A percentile compares a stretch with the other conserved stretches of the same genome.
Evolutionary conservation across 2,888 invertebrate species (phyloP).

Genomic region (Steinernema carpocapsae): DNA sequence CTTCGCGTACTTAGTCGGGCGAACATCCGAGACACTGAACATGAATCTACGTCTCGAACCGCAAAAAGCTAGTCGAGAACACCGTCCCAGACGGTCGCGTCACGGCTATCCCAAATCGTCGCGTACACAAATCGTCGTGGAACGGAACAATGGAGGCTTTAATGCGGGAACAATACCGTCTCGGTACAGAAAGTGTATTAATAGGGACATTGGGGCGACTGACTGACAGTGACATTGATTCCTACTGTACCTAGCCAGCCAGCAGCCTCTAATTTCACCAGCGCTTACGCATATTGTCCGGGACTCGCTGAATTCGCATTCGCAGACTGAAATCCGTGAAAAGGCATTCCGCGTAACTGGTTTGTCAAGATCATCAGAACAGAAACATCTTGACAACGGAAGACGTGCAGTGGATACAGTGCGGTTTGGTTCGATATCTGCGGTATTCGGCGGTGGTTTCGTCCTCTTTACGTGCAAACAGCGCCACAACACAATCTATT

Average conservation of each 20-base stretch:
- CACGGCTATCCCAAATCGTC: not conserved
- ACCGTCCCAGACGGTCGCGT: not conserved
- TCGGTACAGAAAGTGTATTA: slow-evolving; percentile 3
- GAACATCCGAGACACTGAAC: no score
- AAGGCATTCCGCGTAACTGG: slow-evolving; percentile 3
- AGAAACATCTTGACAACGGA: slow-evolving; percentile 4
- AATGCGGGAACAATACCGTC: not conserved
- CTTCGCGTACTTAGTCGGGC: no score
- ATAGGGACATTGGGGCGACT: not conserved
- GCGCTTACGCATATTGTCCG: no score
- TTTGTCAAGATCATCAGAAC: slow-evolving; percentile 12
- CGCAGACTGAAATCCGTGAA: not conserved
- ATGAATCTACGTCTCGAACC: no score
- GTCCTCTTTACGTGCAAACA: not conserved
- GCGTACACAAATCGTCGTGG: not conserved
- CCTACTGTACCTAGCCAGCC: no score
- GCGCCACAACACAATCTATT: not conserved
- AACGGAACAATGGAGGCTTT: not conserved
- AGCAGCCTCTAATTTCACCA: no score
- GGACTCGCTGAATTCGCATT: no score
- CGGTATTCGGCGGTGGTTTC: no score
- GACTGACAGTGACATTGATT: no score
- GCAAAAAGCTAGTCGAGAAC: no score
- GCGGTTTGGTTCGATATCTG: slow-evolving; percentile 12
- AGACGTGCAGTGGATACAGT: not conserved